Conservation (phyloP, 2,113 vertebrate species). For the Petroica traversi region DNA sequence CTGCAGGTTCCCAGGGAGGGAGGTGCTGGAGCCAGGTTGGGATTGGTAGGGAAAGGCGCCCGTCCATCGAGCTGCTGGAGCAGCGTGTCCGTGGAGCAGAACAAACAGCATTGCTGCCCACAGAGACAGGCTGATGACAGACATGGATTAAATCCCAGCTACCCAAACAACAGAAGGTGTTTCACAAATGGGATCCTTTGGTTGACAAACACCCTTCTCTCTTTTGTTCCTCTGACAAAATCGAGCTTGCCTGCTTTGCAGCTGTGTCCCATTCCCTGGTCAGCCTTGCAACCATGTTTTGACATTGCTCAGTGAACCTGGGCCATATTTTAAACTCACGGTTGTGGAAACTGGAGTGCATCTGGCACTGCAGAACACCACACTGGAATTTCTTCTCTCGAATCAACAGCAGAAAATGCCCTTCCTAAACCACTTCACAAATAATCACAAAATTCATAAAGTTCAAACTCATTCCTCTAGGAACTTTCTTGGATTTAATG, state of each 20-base stretch:
- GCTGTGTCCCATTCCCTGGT: not conserved
- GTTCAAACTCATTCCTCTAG: not conserved
- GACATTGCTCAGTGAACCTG: not conserved
- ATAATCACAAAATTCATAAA: not conserved
- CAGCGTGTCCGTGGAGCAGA: not conserved
- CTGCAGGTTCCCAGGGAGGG: rapidly evolving
- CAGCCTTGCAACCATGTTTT: not conserved
- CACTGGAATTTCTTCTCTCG: not conserved
- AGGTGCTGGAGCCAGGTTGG: not conserved
- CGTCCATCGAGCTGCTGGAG: not conserved
- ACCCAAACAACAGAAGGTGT: not conserved
- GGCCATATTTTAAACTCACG: not conserved
- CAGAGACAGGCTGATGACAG: not conserved
- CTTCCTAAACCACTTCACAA: not conserved
- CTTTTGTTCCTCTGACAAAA: not conserved
- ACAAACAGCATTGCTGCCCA: not conserved
- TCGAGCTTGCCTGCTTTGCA: not conserved
- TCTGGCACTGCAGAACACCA: not conserved
- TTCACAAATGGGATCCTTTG: not conserved
- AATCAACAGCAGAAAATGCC: not conserved
- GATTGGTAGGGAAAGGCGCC: not conserved
- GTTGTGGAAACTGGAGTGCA: not conserved
- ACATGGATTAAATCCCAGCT: not conserved
- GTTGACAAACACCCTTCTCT: not conserved
- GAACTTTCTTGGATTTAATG: not conserved